Base-by-base conservation (phyloP, 2,797 vertebrate species). In the Cryptoblepharus egeriae region DNA sequence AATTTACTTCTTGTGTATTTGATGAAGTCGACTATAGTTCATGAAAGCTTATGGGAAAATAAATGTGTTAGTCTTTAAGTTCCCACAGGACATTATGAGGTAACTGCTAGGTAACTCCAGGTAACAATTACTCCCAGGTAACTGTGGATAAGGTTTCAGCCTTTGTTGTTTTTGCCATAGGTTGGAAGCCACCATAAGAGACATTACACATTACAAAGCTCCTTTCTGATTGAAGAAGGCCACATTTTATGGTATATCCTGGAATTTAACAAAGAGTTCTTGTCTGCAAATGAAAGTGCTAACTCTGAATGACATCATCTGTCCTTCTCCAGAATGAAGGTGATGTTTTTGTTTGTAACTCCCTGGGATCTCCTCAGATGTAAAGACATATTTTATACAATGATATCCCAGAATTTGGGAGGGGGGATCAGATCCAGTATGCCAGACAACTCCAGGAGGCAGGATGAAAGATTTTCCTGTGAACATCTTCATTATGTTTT, bases 211-310 rank as follows among this genome's bases (percentile, higher is more conserved):
- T n/a, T n/a, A n/a, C n/a, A n/a, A n/a, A n/a, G 32, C 18, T 20
- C 32, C 30, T 32, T 64, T 20, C 15, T 4, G n/a, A n/a, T 67
- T 57, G 55, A 57, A 57, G 55, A 57, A 18, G 79, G 81, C 85
- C 92, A 88, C 85, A 80, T 88, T 88, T 86, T 72, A 74, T 58
- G 76, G 83, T 78, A n/a, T n/a, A n/a, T n/a, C n/a, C 68, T 87
- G 57, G 79, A 90, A 65, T 71, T 42, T 88, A 90, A 80, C 88
- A 71, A 81, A 83, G 86, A 79, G 42, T 65, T 57, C 85, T 92
- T 88, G 79, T 87, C 87, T 80, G 79, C 72, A 75, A 68, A 88
- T 93, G 77, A 80, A 92, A 92, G 83, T 91, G 89, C 85, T 86
- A 93, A 88, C 84, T 90, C 89, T 86, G 74, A 72, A 86, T 81